These are phyloP conservation scores for Drosophila cognata DNA, from an alignment of 2,888 invertebrate species.

Conservation along the genomic window DNA sequence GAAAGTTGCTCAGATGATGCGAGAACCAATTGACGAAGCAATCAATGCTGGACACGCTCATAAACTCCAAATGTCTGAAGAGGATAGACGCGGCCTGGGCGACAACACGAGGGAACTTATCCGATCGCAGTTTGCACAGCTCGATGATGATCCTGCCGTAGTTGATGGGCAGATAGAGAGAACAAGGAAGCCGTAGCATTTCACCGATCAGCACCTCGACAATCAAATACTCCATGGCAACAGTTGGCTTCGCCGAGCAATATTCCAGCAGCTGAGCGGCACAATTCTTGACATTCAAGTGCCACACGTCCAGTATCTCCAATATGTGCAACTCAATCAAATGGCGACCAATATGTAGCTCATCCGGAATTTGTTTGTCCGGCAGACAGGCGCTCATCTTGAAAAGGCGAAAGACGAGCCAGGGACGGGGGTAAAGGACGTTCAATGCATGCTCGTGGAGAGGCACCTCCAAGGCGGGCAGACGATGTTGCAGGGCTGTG, in stretches of 20 bases:
- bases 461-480: constrained; percentile 86
- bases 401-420: constrained; percentile 97
- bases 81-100: constrained; percentile 98
- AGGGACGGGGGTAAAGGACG: constrained; percentile 95
- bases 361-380: constrained; percentile 96
- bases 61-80: constrained; percentile 96
- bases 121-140: constrained; percentile 97
- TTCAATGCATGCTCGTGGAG: constrained; percentile 85
- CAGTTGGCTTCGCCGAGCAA: constrained; percentile 93
- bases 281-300: constrained; percentile 95
- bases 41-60: constrained; percentile 98
- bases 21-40: constrained; percentile 98
- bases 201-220: constrained; percentile 98
- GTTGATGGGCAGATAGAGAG: constrained; percentile 94
- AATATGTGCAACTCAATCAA: constrained; percentile 97
- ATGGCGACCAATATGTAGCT: constrained; percentile 98
- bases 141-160: constrained; percentile 98
- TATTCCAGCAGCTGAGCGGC: constrained; percentile 95
- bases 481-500: constrained; percentile 97
- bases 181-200: constrained; percentile 95
- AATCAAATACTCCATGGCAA: constrained; percentile 98
- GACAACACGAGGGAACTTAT: constrained; percentile 97
- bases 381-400: constrained; percentile 97
- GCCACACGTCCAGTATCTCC: constrained; percentile 94
- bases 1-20: constrained; percentile 99